Conservation (phyloP, 1,140 invertebrate genomes). For the Micrasema longulum region DNA sequence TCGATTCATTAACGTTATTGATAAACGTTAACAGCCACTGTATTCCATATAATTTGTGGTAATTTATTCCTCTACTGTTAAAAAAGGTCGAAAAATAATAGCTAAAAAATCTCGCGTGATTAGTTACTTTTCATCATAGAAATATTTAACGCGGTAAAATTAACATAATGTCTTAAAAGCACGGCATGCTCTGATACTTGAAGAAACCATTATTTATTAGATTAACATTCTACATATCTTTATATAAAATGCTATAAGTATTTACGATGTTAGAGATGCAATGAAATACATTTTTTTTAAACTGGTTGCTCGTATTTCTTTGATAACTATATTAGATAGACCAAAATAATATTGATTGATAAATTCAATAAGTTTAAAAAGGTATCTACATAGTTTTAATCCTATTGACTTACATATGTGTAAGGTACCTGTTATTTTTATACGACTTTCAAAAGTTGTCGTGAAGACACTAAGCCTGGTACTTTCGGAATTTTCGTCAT, state of each 20-base stretch:
- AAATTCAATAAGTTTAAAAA: too few species aligned
- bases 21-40: slow-evolving; percentile 25
- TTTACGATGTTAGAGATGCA: too few species aligned
- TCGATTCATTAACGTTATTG: slow-evolving; percentile 41
- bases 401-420: too few species aligned
- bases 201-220: not conserved
- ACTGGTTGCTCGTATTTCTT: too few species aligned
- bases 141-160: slow-evolving; percentile 20
- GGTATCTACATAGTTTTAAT: too few species aligned
- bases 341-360: too few species aligned
- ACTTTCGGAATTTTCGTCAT: not conserved
- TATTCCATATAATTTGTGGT: slow-evolving; percentile 29
- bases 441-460: not conserved
- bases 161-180: slow-evolving; percentile 30
- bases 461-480: too few species aligned
- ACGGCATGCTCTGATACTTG: not conserved
- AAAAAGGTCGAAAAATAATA: slow-evolving; percentile 29
- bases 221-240: too few species aligned
- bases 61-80: slow-evolving; percentile 38
- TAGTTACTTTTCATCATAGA: slow-evolving; percentile 26
- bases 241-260: too few species aligned
- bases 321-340: too few species aligned
- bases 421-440: slow-evolving; percentile 1
- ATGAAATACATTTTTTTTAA: too few species aligned
- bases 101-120: slow-evolving; percentile 19